Conservation (phyloP, 2,888 invertebrate genomes). For the Troides oblongomaculatus region DNA sequence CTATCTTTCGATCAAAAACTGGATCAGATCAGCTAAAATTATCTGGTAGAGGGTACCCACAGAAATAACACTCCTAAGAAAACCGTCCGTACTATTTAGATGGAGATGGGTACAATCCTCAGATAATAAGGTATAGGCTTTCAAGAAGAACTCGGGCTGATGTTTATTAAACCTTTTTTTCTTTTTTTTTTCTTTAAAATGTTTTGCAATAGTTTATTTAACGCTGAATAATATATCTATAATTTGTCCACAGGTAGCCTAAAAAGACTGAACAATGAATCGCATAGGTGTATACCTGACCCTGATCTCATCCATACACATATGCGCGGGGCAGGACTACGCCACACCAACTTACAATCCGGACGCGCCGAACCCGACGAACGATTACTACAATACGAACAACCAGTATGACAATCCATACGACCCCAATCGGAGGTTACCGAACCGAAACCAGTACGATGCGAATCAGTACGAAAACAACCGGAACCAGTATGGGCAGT, state of each 20-base stretch:
- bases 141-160: too few relatives aligned
- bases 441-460: constrained; percentile 49
- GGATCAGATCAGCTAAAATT: too few relatives aligned
- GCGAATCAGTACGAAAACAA: constrained; percentile 35
- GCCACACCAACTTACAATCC: constrained; percentile 61
- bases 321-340: constrained; percentile 63
- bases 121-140: too few relatives aligned
- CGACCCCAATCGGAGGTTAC: constrained; percentile 55
- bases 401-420: constrained; percentile 68
- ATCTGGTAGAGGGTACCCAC: too few relatives aligned
- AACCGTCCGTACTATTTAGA: too few relatives aligned
- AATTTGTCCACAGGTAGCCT: constrained; percentile 22
- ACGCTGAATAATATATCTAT: background rate
- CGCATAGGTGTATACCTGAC: constrained; percentile 51
- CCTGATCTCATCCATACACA: constrained; percentile 45
- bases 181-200: too few relatives aligned
- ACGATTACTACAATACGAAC: constrained; percentile 52
- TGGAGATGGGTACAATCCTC: too few relatives aligned
- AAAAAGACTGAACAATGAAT: constrained; percentile 69
- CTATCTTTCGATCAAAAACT: too few relatives aligned
- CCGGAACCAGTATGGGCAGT: constrained; percentile 45
- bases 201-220: too few relatives aligned
- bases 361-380: constrained; percentile 59
- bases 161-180: too few relatives aligned
- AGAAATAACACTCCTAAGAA: too few relatives aligned